phyloP scores from a whole-genome alignment of 2,888 invertebrate species.

The Drosophila buzzatii region DNA sequence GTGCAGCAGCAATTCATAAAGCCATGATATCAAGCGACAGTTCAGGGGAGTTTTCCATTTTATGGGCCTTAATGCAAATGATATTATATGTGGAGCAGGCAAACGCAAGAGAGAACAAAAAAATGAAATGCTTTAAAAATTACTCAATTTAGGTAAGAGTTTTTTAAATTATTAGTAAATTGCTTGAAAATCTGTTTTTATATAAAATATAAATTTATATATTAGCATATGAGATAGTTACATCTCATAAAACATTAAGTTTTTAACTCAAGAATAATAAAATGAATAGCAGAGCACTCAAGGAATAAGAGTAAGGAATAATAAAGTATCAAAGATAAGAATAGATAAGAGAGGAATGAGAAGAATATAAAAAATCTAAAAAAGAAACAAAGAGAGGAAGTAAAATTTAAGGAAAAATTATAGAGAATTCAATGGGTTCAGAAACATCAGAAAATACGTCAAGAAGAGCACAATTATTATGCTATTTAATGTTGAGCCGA shows the following conservation, averaged over 20 bases:
- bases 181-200: background rate
- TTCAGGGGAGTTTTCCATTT: constrained; percentile 7
- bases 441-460: no score
- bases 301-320: background rate
- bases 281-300: background rate
- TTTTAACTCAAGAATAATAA: no score
- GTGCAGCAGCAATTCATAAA: constrained; percentile 47
- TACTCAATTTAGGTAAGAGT: background rate
- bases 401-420: no score
- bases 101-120: background rate
- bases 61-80: constrained; percentile 4
- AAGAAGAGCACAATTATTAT: no score
- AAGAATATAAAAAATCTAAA: no score
- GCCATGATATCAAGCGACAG: constrained; percentile 16
- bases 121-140: background rate
- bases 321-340: background rate
- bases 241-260: background rate
- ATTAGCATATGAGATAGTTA: background rate
- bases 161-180: background rate
- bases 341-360: no score
- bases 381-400: no score
- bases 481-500: no score
- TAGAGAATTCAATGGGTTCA: no score
- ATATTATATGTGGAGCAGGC: background rate
- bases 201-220: background rate